A percentile compares a stretch with the other conserved stretches of the same genome.
phyloP scores from a whole-genome alignment of 2,797 vertebrate species.

The Craterocephalus amniculus region DNA sequence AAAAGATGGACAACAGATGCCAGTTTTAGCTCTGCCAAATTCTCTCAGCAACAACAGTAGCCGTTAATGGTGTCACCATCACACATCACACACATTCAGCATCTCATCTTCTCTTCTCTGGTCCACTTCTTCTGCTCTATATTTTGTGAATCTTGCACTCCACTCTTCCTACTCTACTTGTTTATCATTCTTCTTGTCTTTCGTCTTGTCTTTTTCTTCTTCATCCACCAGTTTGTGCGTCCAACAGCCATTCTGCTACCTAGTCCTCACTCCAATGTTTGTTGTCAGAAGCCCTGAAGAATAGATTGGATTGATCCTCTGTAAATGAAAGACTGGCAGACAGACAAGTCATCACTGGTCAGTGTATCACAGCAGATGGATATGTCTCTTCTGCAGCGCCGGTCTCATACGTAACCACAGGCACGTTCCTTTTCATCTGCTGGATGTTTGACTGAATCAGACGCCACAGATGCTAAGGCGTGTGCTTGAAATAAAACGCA shows the following conservation, averaged over 20 bases:
- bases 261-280: slow-evolving; percentile 35
- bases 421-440: slow-evolving; percentile 47
- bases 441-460: slow-evolving; percentile 45
- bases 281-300: slow-evolving; percentile 43
- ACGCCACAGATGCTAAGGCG: slow-evolving; percentile 43
- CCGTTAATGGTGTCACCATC: slow-evolving; percentile 37
- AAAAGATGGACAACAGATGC: slow-evolving; percentile 44
- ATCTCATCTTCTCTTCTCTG: slow-evolving; percentile 10
- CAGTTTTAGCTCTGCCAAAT: slow-evolving; percentile 61
- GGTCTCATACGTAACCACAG: slow-evolving; percentile 37
- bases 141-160: slow-evolving; percentile 18
- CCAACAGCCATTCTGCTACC: slow-evolving; percentile 25
- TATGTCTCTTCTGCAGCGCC: slow-evolving; percentile 39
- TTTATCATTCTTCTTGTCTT: slow-evolving; percentile 21
- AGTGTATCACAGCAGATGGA: slow-evolving; percentile 67
- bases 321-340: slow-evolving; percentile 64
- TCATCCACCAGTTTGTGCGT: slow-evolving; percentile 16
- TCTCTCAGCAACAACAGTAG: slow-evolving; percentile 44
- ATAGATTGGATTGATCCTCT: slow-evolving; percentile 59
- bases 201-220: slow-evolving; percentile 12
- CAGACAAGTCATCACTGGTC: slow-evolving; percentile 63
- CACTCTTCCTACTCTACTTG: slow-evolving; percentile 19
- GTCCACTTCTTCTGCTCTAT: background rate
- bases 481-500: slow-evolving; percentile 33
- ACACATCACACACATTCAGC: slow-evolving; percentile 44